These are phyloP conservation scores for Andrena haemorrhoa DNA, from an alignment of 2,888 invertebrate genomes.

Conservation along the genomic window DNA sequence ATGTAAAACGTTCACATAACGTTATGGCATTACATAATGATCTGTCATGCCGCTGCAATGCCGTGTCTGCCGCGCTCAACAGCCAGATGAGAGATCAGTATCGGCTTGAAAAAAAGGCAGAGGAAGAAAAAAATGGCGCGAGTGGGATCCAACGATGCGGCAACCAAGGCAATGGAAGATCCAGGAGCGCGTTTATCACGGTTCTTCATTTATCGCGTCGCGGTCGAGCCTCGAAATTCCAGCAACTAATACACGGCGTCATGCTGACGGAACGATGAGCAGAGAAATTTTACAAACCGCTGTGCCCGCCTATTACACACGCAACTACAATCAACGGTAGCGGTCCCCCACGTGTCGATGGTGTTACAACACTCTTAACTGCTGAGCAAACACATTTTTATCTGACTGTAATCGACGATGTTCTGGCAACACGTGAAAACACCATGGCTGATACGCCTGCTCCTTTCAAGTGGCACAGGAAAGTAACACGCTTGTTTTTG, in stretches of 20 bases:
- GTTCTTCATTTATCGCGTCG: constrained; percentile 44
- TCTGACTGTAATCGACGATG: constrained; percentile 50
- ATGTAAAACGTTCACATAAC: constrained; percentile 79
- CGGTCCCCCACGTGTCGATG: constrained; percentile 48
- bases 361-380: constrained; percentile 47
- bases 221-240: constrained; percentile 20
- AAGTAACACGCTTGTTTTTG: not conserved
- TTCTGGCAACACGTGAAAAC: constrained; percentile 38
- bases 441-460: constrained; percentile 34
- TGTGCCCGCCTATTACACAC: not conserved
- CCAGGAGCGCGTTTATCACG: constrained; percentile 53
- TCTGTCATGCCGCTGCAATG: constrained; percentile 69
- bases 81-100: constrained; percentile 59
- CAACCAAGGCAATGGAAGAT: constrained; percentile 58
- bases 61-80: constrained; percentile 56
- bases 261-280: not conserved
- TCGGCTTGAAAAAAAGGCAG: constrained; percentile 45
- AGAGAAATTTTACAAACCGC: constrained; percentile 47
- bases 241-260: constrained; percentile 24
- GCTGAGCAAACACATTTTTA: constrained; percentile 58
- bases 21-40: constrained; percentile 79
- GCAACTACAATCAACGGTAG: constrained; percentile 13
- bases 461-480: not conserved
- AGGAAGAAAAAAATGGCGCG: constrained; percentile 1
- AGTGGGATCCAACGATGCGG: constrained; percentile 50